Evolutionary conservation across 2,888 invertebrate genomes (phyloP), one percentile per base, ranked within the genome.

Genomic region (Cistogaster globosa): DNA sequence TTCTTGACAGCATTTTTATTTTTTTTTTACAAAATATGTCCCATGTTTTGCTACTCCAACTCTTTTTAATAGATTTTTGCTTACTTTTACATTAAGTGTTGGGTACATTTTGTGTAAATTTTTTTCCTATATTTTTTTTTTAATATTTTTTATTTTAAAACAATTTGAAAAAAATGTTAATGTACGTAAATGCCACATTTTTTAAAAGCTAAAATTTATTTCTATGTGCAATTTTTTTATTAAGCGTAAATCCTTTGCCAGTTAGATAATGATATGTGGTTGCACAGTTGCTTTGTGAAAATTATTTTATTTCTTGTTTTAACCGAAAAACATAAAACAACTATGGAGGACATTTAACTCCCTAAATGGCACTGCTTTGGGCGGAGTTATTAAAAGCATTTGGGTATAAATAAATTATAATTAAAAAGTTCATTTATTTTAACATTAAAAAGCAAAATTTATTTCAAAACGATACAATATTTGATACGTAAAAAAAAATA

Each of bases 231-330:
- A 4, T 76, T 86, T 81, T 53, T 87, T 76, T 86, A 81, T 72
- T 75, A 71, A 69, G 89, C 88, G 89, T 88, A 90, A 90, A 90
- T 89, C 89, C 89, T 89, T 89, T 84, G 87, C 86, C 87, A 89
- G 87, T 88, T 88, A 89, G 89, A 89, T 88, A 89, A 89, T 90
- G 89, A 84, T 84, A 86, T 86, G 86, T 86, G 84, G 86, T 83
- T 69, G 55, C 68, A 75, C 74, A 81, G 81, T 84, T 83, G 81
- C 86, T 83, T 83, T 86, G 83, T 86, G 69, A 83, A 83, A 85
- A 83, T 86, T 86, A 83, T 83, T 86, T 78, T 51, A 76, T 63
- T 26, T 26, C n/a, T 48, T n/a, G 32, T 32, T 74, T 62, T 53
- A 48, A 48, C 2, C 5, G 5, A 36, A 63, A 65, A 5, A 53